Base-by-base conservation (phyloP, 2,797 vertebrate genomes). In the Pampus argenteus region DNA sequence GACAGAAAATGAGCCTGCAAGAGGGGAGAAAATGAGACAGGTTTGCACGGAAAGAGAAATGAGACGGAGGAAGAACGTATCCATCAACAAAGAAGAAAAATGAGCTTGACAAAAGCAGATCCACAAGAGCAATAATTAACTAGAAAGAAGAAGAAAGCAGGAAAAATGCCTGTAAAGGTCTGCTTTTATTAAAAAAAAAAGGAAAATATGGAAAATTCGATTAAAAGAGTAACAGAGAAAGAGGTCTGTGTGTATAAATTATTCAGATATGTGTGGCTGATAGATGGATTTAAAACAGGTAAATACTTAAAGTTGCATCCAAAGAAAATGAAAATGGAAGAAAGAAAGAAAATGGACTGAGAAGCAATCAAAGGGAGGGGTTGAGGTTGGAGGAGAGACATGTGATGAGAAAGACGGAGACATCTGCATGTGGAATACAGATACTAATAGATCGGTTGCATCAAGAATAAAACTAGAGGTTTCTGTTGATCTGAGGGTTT, bases 261-360 rank as follows among this genome's bases (percentile, higher is more conserved):
- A 88, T 88, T 85, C 81, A 79, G 54, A 71, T 64, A 26, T 7
- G 47, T 72, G 80, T 42, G 36, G 76, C 81, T 71, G 82, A 79
- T 74, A 31, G 72, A 82, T 81, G 70, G 67, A 52, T 82, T 70
- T 49, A 64, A 80, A 76, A 78, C 67, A 80, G 83, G 76, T 76
- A 82, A 78, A 83, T 66, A 81, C 78, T 77, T 69, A 36, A 70
- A 76, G 58, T 74, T 71, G 49, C 60, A 61, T 58, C 50, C 40
- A 26, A 29, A 80, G 61, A 40, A 79, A 71, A 79, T 75, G 58
- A 57, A 69, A 81, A 70, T 40, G 31, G 47, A 67, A 67, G 75
- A 54, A 23, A 49, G 52, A 38, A 9, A 14, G 14, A 54, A 54
- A 73, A 62, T 71, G 36, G 66, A 62, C 57, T 61, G 40, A 56